A percentile compares a stretch with the other conserved stretches of the same genome.
These are phyloP conservation scores for Caiman crocodilus DNA, from an alignment of 2,797 vertebrate species.

Conservation along the genomic window DNA sequence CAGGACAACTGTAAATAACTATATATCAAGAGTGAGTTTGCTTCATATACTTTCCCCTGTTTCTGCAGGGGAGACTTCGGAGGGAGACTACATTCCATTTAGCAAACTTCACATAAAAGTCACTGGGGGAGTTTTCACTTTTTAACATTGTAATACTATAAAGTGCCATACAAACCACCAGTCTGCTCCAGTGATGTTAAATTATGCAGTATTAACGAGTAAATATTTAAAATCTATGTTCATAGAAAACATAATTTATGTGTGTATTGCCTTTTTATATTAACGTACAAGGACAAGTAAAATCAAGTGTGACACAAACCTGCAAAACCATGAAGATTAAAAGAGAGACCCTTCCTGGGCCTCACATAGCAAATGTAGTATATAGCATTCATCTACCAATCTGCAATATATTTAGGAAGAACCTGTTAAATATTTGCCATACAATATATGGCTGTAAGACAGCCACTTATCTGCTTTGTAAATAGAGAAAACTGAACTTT, in stretches of 20 bases:
- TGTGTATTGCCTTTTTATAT: constrained; percentile 22
- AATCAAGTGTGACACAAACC: neutral
- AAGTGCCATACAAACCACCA: constrained; percentile 44
- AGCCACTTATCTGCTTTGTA: neutral
- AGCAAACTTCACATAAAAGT: neutral
- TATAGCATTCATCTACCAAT: neutral
- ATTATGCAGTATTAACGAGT: constrained; percentile 30
- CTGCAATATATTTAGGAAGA: constrained; percentile 10
- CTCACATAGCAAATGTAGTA: too few relatives aligned
- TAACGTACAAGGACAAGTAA: neutral
- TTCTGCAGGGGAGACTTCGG: neutral
- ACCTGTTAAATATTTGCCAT: neutral
- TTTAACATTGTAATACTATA: neutral
- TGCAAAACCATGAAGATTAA: neutral
- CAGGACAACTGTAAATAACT: neutral
- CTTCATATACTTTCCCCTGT: neutral
- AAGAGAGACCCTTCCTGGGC: neutral
- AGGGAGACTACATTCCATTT: neutral
- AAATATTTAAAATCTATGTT: constrained; percentile 62
- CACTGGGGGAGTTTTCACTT: neutral
- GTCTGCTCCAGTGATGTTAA: constrained; percentile 38
- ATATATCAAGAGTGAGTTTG: neutral
- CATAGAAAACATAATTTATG: neutral
- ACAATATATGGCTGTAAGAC: neutral
- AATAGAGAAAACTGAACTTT: neutral